phyloP scores from a whole-genome alignment of 2,797 vertebrate species.

The Acanthurus lineatus region DNA sequence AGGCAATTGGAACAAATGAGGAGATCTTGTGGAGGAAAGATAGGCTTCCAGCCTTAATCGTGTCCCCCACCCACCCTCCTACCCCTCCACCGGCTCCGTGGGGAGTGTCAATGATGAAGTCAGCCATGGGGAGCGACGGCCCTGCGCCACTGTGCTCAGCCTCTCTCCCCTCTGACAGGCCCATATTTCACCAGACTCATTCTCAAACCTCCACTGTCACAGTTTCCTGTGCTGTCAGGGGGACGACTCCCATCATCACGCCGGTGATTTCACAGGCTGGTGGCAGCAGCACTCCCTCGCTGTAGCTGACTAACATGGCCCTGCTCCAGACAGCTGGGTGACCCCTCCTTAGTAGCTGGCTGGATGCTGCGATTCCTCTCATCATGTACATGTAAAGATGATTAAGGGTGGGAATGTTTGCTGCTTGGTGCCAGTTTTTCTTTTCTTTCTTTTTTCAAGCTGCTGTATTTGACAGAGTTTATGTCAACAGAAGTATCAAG shows the following conservation, averaged over 20 bases:
- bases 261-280: constrained; percentile 73
- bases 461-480: constrained; percentile 38
- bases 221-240: constrained; percentile 68
- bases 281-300: constrained; percentile 60
- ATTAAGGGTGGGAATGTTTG: constrained; percentile 48
- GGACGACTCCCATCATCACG: constrained; percentile 71
- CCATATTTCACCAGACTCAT: constrained; percentile 74
- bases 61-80: constrained; percentile 22
- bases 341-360: constrained; percentile 64
- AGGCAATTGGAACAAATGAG: constrained; percentile 83
- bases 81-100: constrained; percentile 32
- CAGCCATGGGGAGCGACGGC: constrained; percentile 62
- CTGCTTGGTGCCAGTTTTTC: constrained; percentile 37
- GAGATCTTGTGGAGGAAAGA: constrained; percentile 67
- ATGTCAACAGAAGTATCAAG: constrained; percentile 33
- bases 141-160: constrained; percentile 57
- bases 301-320: constrained; percentile 64
- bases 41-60: constrained; percentile 62
- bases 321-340: constrained; percentile 69
- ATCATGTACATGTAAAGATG: constrained; percentile 51
- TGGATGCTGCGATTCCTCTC: constrained; percentile 51
- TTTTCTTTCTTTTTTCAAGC: constrained; percentile 31
- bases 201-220: constrained; percentile 67
- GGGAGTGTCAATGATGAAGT: constrained; percentile 77
- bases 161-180: constrained; percentile 70